Base-by-base conservation (phyloP, 2,113 vertebrate species). In the Myrmophylax atrothorax region DNA sequence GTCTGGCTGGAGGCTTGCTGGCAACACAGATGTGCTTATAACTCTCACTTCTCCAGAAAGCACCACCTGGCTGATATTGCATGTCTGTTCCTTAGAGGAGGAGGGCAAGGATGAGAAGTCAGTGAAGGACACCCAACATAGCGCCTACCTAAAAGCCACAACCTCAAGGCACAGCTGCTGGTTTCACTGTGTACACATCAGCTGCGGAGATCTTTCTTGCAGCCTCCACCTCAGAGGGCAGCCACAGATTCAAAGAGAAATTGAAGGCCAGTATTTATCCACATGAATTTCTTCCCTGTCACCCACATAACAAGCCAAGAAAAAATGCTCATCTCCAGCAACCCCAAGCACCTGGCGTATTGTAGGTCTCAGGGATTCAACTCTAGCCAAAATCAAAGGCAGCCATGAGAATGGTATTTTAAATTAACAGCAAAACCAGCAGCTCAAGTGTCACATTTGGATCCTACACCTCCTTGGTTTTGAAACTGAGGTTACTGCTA, bases 81-180 rank as follows among this genome's bases (percentile, higher is more conserved):
- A 29, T 2, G 2, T 64, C 37, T 80, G 33, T 20, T 86, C 44
- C 70, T 67, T 7, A 42, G 23, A 60, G 79, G 7, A 68, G 37
- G n/a, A 74, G 59, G 12, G 22, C 17, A 73, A 87, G 26, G n/a
- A 29, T 4, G 29, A 85, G 31, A 75, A 77, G 66, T 13, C 10
- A 18, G 37, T 5, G 22, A 75, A n/a, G 0, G 0, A 72, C 50
- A 73, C 77, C 47, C 35, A 75, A 53, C 60, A 80, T 26, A 92
- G 63, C 0, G 1, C 49, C 25, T 64, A 85, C 50, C 80, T 12
- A 52, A n/a, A 19, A 73, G 69, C 47, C 37, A 23, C 4, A 7
- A 92, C 75, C 91, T 88, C 63, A 50, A 44, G 38, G 77, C 80
- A 89, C 95, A 96, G 96, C 90, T 96, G 96, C 49, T 88, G 60